phyloP scores from a whole-genome alignment of 2,113 vertebrate species.

The Mobula hypostoma region DNA sequence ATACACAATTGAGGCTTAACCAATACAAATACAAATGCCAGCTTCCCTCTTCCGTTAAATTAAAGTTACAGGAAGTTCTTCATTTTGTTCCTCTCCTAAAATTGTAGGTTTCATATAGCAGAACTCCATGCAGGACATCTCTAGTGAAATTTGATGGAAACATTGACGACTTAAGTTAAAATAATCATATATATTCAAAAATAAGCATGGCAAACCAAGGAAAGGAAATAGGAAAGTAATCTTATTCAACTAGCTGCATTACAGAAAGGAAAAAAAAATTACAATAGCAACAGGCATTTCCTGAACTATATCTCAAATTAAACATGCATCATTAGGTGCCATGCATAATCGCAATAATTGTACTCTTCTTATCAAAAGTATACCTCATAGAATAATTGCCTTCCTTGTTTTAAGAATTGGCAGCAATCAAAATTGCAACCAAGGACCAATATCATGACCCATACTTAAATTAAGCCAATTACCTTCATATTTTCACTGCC shows the following conservation, averaged over 20 bases:
- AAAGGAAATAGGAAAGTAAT: too few relatives aligned
- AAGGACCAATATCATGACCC: not conserved
- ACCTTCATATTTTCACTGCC: not conserved
- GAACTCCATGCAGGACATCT: not conserved
- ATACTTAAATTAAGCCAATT: slow-evolving; percentile 6
- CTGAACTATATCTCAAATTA: not conserved
- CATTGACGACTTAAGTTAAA: not conserved
- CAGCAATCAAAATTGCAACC: not conserved
- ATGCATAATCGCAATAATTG: slow-evolving; percentile 14
- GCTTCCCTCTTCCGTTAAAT: slow-evolving; percentile 32
- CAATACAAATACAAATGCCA: not conserved
- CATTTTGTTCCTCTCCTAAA: slow-evolving; percentile 4
- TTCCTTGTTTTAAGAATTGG: not conserved
- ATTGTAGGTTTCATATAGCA: slow-evolving; percentile 1
- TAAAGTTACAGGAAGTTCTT: slow-evolving; percentile 15
- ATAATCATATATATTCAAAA: not conserved
- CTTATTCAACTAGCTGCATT: not conserved
- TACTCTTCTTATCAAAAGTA: not conserved
- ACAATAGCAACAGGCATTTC: not conserved
- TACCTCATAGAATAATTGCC: not conserved
- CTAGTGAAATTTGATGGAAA: not conserved
- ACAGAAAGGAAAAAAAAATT: slow-evolving; percentile 1
- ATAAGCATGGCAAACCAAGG: not conserved
- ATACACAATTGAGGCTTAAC: not conserved
- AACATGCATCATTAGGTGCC: not conserved